phyloP scores from a whole-genome alignment of 2,888 invertebrate species.

The Lycia hirtaria region DNA sequence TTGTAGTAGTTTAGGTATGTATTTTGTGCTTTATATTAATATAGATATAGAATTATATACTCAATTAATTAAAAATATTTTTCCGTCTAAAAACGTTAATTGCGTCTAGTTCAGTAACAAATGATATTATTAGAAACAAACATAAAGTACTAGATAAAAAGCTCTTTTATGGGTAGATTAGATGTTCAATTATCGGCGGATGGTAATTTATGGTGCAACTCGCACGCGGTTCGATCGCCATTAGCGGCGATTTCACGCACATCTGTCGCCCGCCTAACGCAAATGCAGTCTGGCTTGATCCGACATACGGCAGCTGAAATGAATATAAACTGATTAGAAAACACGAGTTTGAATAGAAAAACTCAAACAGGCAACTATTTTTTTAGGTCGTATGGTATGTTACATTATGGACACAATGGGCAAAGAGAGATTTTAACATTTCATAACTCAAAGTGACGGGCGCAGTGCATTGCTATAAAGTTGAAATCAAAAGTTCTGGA shows the following conservation, averaged over 20 bases:
- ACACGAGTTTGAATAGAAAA: background rate
- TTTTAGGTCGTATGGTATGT: too few species aligned
- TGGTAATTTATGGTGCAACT: constrained; percentile 20
- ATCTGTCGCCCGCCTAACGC: constrained; percentile 50
- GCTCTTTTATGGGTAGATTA: constrained; percentile 19
- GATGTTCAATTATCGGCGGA: constrained; percentile 17
- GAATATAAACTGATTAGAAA: background rate
- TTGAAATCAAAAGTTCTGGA: too few species aligned
- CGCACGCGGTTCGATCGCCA: constrained; percentile 27
- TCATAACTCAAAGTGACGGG: too few species aligned
- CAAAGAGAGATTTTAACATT: too few species aligned
- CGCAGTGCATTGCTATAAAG: too few species aligned
- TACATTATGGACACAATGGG: too few species aligned
- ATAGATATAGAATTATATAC: background rate
- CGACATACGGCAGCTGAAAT: constrained; percentile 9
- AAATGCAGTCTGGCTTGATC: constrained; percentile 16
- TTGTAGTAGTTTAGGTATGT: background rate
- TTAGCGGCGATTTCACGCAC: constrained; percentile 57
- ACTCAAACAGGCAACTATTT: too few species aligned
- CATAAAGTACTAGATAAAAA: constrained; percentile 20
- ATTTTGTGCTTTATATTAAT: background rate
- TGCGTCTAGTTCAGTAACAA: background rate
- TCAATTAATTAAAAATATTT: background rate
- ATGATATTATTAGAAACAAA: constrained; percentile 18
- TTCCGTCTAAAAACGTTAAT: background rate